Conservation (phyloP, 2,113 vertebrate species). For the Pantherophis guttatus region DNA sequence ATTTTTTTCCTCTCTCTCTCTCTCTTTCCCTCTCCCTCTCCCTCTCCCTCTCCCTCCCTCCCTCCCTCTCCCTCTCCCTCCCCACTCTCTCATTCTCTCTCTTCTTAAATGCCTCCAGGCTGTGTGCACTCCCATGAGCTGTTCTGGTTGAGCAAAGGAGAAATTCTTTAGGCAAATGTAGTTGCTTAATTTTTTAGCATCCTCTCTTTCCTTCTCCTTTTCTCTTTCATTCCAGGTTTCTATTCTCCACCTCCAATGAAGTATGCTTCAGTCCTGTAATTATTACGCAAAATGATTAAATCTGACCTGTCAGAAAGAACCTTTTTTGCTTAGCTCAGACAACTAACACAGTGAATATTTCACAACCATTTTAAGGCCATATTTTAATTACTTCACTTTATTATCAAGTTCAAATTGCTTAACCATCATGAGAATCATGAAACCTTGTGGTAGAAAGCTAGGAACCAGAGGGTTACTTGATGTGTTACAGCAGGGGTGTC, state of each 20-base stretch:
- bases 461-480: slow-evolving; percentile 53
- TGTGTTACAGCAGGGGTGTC: slow-evolving; percentile 21
- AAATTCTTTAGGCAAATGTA: background rate
- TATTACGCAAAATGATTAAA: slow-evolving; percentile 55
- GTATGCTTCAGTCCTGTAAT: slow-evolving; percentile 60
- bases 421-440: slow-evolving; percentile 50
- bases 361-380: slow-evolving; percentile 67
- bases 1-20: no score
- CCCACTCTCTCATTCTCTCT: background rate
- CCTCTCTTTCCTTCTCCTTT: background rate
- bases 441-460: slow-evolving; percentile 31
- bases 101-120: background rate
- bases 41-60: no score
- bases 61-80: no score
- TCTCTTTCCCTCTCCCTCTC: no score
- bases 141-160: fast-evolving
- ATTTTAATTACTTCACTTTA: slow-evolving; percentile 61
- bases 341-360: slow-evolving; percentile 52
- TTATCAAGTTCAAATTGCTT: slow-evolving; percentile 61
- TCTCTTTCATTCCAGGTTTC: slow-evolving; percentile 22
- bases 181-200: slow-evolving; percentile 50
- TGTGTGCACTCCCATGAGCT: background rate
- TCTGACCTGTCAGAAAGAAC: slow-evolving; percentile 61
- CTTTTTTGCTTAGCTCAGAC: slow-evolving; percentile 61
- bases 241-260: slow-evolving; percentile 56